Evolutionary conservation across 64 coral and sea anemone species (phyloP).

Genomic region (Cladopsammia gracilis): DNA sequence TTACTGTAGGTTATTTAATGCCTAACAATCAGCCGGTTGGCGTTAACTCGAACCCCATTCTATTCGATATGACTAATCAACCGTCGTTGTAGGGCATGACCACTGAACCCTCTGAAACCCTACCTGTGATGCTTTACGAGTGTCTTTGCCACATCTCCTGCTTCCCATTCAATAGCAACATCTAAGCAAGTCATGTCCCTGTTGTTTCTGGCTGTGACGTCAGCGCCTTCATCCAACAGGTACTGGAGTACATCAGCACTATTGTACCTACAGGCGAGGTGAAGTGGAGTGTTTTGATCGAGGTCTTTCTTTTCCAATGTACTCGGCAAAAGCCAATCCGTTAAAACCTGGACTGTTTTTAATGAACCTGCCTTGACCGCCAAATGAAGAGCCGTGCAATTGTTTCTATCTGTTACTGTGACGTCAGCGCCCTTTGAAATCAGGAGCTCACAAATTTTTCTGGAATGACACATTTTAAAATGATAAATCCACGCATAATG

Average conservation of each 20-base stretch:
- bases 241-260: neutral
- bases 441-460: constrained; percentile 45
- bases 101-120: too few relatives aligned
- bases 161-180: constrained; percentile 83
- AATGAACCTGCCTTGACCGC: constrained; percentile 42
- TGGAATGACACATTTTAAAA: neutral
- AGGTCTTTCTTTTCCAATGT: constrained; percentile 15
- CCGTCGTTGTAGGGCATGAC: too few relatives aligned
- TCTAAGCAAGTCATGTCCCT: constrained; percentile 74
- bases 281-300: constrained; percentile 48
- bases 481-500: too few relatives aligned
- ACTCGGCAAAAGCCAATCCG: neutral
- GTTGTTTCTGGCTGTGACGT: constrained; percentile 53
- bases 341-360: constrained; percentile 21
- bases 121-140: constrained; percentile 76
- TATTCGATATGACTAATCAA: too few relatives aligned
- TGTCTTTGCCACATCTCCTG: constrained; percentile 60
- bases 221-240: constrained; percentile 41
- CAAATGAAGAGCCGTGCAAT: constrained; percentile 42
- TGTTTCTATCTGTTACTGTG: neutral
- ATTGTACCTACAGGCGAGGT: constrained; percentile 47
- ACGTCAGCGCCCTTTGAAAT: constrained; percentile 6
- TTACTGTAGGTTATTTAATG: too few relatives aligned
- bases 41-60: too few relatives aligned
- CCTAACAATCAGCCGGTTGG: too few relatives aligned